Conservation (phyloP, 2,113 vertebrate genomes). For the Mormyrus iriodes region DNA sequence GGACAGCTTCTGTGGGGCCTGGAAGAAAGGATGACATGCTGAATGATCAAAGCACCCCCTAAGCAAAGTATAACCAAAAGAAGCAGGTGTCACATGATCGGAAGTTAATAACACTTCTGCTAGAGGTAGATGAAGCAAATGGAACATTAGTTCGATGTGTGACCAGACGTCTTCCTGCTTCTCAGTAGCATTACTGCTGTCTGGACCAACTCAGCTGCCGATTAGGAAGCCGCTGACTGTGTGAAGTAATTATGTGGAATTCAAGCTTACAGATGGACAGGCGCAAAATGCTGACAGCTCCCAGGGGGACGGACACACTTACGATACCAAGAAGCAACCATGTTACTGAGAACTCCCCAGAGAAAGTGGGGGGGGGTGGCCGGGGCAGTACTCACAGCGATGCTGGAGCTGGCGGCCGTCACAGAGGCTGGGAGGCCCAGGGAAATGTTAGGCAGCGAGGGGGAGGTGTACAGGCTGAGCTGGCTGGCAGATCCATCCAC, state of each 20-base stretch:
- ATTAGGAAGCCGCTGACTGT: not conserved
- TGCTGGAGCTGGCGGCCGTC: slow-evolving; percentile 77
- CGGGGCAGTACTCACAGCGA: slow-evolving; percentile 65
- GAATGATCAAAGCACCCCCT: not conserved
- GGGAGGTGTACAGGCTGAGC: slow-evolving; percentile 89
- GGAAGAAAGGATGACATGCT: not conserved
- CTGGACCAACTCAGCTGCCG: not conserved
- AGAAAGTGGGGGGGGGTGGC: not conserved
- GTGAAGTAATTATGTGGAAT: not conserved
- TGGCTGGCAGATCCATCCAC: slow-evolving; percentile 76
- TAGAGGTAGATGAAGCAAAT: not conserved
- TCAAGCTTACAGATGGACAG: not conserved
- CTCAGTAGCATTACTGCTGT: not conserved
- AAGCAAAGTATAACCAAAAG: not conserved
- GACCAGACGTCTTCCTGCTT: not conserved
- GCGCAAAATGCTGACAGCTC: not conserved
- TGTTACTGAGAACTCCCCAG: not conserved
- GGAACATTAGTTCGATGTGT: not conserved
- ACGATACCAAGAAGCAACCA: not conserved
- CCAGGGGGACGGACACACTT: not conserved
- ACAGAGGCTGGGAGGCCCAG: slow-evolving; percentile 80
- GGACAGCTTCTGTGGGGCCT: slow-evolving; percentile 77
- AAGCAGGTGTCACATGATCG: not conserved
- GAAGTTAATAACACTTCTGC: not conserved
- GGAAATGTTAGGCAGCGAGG: slow-evolving; percentile 92